These are phyloP conservation scores for Spea multiplicata DNA, from an alignment of 2,113 vertebrate genomes.

Conservation along the genomic window DNA sequence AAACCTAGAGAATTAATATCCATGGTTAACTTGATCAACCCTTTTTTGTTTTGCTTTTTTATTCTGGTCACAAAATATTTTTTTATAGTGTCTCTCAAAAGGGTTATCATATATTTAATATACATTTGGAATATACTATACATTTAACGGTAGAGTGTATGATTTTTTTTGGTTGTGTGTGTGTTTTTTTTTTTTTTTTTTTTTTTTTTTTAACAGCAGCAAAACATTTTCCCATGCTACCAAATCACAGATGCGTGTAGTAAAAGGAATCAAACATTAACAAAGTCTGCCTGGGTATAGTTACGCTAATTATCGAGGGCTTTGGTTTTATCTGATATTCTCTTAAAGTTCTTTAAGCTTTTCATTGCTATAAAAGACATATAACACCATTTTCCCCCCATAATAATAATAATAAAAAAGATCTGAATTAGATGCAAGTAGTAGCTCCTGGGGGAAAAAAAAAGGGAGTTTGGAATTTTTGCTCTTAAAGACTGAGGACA, in stretches of 20 bases:
- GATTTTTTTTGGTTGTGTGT: too few relatives aligned
- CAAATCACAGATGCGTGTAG: conserved; percentile 42
- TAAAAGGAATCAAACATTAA: conserved; percentile 43
- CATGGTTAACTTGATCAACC: too few relatives aligned
- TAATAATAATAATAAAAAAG: conserved; percentile 20
- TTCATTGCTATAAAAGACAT: conserved; percentile 39
- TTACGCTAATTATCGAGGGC: conserved; percentile 28
- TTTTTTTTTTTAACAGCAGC: not conserved
- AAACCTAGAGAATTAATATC: too few relatives aligned
- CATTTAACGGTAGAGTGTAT: too few relatives aligned
- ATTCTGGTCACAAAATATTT: too few relatives aligned
- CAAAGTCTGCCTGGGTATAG: conserved; percentile 10
- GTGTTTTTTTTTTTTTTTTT: not conserved
- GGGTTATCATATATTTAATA: too few relatives aligned
- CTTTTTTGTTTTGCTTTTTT: too few relatives aligned
- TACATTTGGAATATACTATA: too few relatives aligned
- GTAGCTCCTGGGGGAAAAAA: not conserved
- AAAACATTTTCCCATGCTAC: conserved; percentile 30
- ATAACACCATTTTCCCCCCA: conserved; percentile 29
- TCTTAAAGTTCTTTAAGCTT: conserved; percentile 21
- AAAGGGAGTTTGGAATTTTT: not conserved
- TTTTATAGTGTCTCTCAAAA: too few relatives aligned
- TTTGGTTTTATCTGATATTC: conserved; percentile 36
- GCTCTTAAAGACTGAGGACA: not conserved
- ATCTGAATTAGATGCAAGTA: conserved; percentile 12